phyloP scores from a whole-genome alignment of 1,140 invertebrate genomes.

The Bombyx mandarina region DNA sequence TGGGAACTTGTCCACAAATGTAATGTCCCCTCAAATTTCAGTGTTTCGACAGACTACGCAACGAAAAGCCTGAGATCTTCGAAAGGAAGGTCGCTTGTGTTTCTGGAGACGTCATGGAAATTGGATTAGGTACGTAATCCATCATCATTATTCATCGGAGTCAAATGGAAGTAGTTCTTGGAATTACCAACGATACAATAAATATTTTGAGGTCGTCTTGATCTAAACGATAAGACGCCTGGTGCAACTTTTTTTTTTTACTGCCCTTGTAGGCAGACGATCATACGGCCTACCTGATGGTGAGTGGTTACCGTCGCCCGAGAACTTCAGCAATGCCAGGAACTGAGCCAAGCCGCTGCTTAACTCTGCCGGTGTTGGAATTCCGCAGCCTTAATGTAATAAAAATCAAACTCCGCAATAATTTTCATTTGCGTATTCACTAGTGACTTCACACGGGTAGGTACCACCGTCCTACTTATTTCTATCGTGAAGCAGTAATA shows the following conservation, averaged over 20 bases:
- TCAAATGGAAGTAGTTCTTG: no score
- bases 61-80: constrained; percentile 60
- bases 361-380: not conserved
- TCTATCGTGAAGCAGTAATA: no score
- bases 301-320: not conserved
- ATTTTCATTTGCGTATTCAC: no score
- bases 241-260: not conserved
- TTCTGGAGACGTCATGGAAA: constrained; percentile 12
- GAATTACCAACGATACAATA: not conserved
- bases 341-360: no score
- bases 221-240: no score
- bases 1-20: not conserved
- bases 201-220: no score
- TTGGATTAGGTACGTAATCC: constrained; percentile 11
- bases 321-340: no score
- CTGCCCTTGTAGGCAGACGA: not conserved
- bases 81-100: constrained; percentile 74
- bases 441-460: no score
- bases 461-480: no score
- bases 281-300: no score
- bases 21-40: constrained; percentile 18
- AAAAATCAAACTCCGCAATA: no score
- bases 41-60: constrained; percentile 72
- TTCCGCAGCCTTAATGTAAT: no score
- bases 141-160: not conserved